These are phyloP conservation scores for Meriones unguiculatus DNA, from an alignment of 2,113 vertebrate genomes.

Conservation along the genomic window DNA sequence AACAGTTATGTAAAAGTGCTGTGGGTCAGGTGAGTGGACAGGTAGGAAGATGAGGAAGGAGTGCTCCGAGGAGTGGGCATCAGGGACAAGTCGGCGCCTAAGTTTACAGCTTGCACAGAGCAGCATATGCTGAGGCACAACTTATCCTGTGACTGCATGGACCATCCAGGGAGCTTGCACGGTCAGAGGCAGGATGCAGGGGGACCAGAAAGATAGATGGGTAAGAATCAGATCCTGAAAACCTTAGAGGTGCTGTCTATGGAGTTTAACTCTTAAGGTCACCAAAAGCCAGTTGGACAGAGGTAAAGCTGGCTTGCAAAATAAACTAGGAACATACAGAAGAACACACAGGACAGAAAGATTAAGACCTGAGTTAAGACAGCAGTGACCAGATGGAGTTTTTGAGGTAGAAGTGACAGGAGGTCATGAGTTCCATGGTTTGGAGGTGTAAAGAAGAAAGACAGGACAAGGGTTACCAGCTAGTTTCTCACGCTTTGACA, in stretches of 20 bases:
- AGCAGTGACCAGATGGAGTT: neutral
- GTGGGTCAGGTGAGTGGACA: neutral
- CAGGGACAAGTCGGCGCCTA: neutral
- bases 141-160: neutral
- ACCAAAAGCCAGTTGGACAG: neutral
- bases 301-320: neutral
- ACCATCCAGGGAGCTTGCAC: neutral
- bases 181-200: neutral
- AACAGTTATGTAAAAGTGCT: neutral
- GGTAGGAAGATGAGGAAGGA: neutral
- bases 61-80: neutral
- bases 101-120: neutral
- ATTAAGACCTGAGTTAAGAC: neutral
- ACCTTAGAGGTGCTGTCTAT: neutral
- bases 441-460: neutral
- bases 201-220: neutral
- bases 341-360: neutral
- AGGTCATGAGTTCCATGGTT: neutral
- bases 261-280: neutral
- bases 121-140: no score
- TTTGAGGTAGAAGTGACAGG: neutral
- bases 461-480: neutral
- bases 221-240: neutral
- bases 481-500: neutral
- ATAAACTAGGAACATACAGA: neutral